These are phyloP conservation scores for Dendrocopos noguchii DNA, from an alignment of 2,113 vertebrate genomes.

Conservation along the genomic window DNA sequence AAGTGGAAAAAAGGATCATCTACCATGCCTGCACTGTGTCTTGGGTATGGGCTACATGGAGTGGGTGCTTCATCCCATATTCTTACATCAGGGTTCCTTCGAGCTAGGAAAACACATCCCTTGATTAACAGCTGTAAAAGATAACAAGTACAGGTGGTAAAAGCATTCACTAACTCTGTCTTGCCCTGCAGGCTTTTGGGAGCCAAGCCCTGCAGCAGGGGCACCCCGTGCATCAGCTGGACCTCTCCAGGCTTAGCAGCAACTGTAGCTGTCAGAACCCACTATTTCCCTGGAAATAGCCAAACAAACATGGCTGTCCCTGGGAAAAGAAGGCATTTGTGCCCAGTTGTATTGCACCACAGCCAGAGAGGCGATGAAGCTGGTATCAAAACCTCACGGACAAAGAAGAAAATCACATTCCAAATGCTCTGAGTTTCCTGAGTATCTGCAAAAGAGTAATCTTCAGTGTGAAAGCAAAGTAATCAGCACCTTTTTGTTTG, in stretches of 20 bases:
- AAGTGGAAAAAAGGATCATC: background rate
- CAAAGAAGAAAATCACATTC: background rate
- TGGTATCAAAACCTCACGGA: background rate
- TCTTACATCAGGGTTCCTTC: background rate
- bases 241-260: background rate
- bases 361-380: background rate
- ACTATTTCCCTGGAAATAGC: background rate
- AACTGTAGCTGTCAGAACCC: accelerated
- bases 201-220: background rate
- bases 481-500: background rate
- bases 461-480: background rate
- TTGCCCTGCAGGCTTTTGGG: accelerated
- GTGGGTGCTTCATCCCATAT: accelerated
- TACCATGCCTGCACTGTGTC: background rate
- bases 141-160: background rate
- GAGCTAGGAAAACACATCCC: background rate
- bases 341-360: background rate
- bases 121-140: background rate
- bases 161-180: background rate
- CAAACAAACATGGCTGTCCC: accelerated
- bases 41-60: accelerated
- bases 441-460: background rate
- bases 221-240: accelerated
- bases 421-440: background rate
- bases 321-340: background rate